These are phyloP conservation scores for Anolis apletophallus DNA, from an alignment of 2,797 vertebrate genomes.

Conservation along the genomic window DNA sequence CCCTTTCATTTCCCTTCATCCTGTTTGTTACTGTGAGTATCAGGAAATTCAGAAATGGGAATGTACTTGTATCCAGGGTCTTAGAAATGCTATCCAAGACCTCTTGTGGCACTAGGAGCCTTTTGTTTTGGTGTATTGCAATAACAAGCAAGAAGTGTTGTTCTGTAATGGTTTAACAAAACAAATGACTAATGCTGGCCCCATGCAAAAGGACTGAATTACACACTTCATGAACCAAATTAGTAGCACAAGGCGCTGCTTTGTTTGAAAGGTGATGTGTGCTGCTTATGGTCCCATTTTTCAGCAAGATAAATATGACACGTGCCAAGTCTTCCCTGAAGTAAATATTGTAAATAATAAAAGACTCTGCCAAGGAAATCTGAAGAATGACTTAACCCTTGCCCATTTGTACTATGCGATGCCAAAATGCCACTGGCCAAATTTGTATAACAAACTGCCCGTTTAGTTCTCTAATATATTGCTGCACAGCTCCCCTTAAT, in stretches of 20 bases:
- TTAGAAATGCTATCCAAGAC: neutral
- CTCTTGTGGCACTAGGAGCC: constrained; percentile 31
- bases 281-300: constrained; percentile 81
- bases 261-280: constrained; percentile 89
- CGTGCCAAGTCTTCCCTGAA: constrained; percentile 82
- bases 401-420: constrained; percentile 79
- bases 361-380: constrained; percentile 82
- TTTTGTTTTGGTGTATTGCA: constrained; percentile 68
- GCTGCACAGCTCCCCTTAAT: constrained; percentile 67
- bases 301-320: constrained; percentile 88
- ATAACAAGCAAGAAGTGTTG: constrained; percentile 84
- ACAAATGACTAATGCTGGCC: constrained; percentile 87
- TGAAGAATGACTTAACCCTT: constrained; percentile 86
- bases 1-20: neutral
- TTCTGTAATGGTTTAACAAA: constrained; percentile 92
- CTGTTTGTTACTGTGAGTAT: neutral
- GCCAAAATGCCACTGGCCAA: constrained; percentile 74
- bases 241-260: constrained; percentile 87
- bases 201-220: constrained; percentile 87
- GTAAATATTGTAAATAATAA: constrained; percentile 90
- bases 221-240: constrained; percentile 93
- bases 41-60: constrained; percentile 7
- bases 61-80: constrained; percentile 12
- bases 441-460: constrained; percentile 74
- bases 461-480: constrained; percentile 73